A percentile compares a stretch with the other conserved stretches of the same genome.
Evolutionary conservation across 2,113 vertebrate genomes (phyloP).

Genomic region (Phoxinus phoxinus): DNA sequence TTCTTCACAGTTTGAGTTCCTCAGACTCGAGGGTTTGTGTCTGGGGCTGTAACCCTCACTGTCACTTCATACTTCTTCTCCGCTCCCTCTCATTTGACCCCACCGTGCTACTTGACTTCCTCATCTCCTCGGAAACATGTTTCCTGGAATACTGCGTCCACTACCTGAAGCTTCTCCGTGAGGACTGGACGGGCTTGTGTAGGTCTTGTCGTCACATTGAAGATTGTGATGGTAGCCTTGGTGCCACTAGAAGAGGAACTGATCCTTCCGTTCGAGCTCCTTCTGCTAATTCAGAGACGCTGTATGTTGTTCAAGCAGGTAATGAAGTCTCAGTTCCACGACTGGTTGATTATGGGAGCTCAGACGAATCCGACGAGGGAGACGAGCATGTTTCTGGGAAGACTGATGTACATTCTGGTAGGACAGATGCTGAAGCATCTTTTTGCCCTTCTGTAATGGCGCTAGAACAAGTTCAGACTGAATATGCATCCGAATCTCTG

Average conservation of each 20-base stretch:
- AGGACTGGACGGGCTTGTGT: slow-evolving; percentile 79
- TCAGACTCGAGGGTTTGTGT: slow-evolving; percentile 54
- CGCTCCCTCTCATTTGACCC: slow-evolving; percentile 85
- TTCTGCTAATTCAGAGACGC: neutral
- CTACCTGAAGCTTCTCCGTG: slow-evolving; percentile 85
- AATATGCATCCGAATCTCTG: neutral
- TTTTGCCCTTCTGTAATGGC: neutral
- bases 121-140: slow-evolving; percentile 94
- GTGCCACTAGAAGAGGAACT: neutral
- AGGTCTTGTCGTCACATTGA: slow-evolving; percentile 70
- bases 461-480: neutral
- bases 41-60: slow-evolving; percentile 87
- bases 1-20: slow-evolving; percentile 56
- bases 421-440: neutral
- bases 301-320: neutral
- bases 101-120: slow-evolving; percentile 89
- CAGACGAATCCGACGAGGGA: slow-evolving; percentile 84
- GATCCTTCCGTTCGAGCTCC: neutral
- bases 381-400: slow-evolving; percentile 40
- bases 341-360: slow-evolving; percentile 87
- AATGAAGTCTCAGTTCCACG: neutral
- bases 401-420: neutral
- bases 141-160: slow-evolving; percentile 92
- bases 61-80: slow-evolving; percentile 86
- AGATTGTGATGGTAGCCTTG: neutral